phyloP scores from a whole-genome alignment of 2,113 vertebrate genomes.

The Platichthys flesus region DNA sequence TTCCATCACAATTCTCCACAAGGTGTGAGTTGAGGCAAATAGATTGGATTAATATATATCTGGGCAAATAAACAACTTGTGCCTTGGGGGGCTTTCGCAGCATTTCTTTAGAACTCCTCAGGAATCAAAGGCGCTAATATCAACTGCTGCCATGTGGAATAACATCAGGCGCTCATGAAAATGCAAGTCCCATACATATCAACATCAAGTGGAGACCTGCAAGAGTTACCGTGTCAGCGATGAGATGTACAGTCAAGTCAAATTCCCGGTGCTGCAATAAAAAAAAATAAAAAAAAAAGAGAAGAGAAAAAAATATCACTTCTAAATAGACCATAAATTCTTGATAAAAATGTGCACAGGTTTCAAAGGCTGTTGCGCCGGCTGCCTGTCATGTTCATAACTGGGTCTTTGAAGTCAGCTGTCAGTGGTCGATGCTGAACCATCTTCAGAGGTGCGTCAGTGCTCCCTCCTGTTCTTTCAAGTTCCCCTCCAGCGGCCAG shows the following conservation, averaged over 20 bases:
- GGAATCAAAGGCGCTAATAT: slow-evolving; percentile 81
- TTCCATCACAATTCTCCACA: slow-evolving; percentile 73
- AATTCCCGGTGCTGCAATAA: slow-evolving; percentile 56
- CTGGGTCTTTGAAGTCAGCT: slow-evolving; percentile 78
- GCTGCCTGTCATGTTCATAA: slow-evolving; percentile 78
- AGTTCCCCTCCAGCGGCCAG: slow-evolving; percentile 78
- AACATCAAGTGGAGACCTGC: slow-evolving; percentile 68
- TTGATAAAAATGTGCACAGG: slow-evolving; percentile 73
- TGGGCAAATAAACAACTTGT: slow-evolving; percentile 80
- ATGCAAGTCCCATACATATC: slow-evolving; percentile 72
- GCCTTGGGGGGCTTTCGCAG: slow-evolving; percentile 73
- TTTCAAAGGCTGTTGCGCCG: slow-evolving; percentile 69
- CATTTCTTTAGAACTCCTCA: slow-evolving; percentile 75
- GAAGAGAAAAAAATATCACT: slow-evolving; percentile 33
- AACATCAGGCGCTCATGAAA: slow-evolving; percentile 72
- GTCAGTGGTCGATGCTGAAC: slow-evolving; percentile 73
- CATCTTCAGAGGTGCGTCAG: slow-evolving; percentile 74
- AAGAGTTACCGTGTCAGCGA: slow-evolving; percentile 60
- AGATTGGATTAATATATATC: slow-evolving; percentile 82
- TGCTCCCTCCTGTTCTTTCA: slow-evolving; percentile 77
- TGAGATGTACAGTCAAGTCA: slow-evolving; percentile 70
- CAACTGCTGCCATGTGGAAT: slow-evolving; percentile 74
- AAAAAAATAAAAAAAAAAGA: not conserved
- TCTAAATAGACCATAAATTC: slow-evolving; percentile 75
- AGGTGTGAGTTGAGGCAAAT: slow-evolving; percentile 74